A percentile compares a stretch with the other conserved stretches of the same genome.
These are phyloP conservation scores for Habrosyne pyritoides DNA, from an alignment of 2,888 invertebrate genomes.

Conservation along the genomic window DNA sequence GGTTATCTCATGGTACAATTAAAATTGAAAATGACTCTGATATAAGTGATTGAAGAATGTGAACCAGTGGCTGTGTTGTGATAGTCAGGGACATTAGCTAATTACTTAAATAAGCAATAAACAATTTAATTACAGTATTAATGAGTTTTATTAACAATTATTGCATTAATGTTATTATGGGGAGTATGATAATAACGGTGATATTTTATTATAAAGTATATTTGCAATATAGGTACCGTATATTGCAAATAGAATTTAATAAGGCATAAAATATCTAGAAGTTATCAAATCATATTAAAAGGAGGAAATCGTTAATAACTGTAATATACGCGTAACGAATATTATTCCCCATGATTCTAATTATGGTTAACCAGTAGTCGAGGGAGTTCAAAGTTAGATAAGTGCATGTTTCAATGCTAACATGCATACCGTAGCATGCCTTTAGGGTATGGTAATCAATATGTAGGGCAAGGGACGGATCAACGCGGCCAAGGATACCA, in stretches of 20 bases:
- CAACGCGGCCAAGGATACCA: constrained; percentile 31
- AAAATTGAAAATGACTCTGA: constrained; percentile 32
- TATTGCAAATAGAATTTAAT: too few relatives aligned
- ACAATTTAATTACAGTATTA: background rate
- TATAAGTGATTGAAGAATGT: constrained; percentile 21
- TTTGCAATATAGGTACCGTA: too few relatives aligned
- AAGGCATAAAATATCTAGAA: background rate
- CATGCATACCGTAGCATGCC: constrained; percentile 20
- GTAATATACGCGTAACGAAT: background rate
- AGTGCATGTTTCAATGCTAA: constrained; percentile 15
- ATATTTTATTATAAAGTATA: background rate
- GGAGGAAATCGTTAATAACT: background rate
- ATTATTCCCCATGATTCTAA: background rate
- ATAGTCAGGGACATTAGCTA: background rate
- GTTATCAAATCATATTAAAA: background rate
- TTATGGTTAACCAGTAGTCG: background rate
- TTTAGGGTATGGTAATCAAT: constrained; percentile 21
- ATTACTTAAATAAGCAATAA: background rate
- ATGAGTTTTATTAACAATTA: background rate
- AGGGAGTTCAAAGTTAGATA: background rate
- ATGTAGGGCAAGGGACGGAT: constrained; percentile 27
- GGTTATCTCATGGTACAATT: constrained; percentile 15
- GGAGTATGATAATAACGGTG: background rate
- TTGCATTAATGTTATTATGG: background rate
- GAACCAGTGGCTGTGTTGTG: background rate